Conservation (phyloP, 2,797 vertebrate species). For the Limosa lapponica region DNA sequence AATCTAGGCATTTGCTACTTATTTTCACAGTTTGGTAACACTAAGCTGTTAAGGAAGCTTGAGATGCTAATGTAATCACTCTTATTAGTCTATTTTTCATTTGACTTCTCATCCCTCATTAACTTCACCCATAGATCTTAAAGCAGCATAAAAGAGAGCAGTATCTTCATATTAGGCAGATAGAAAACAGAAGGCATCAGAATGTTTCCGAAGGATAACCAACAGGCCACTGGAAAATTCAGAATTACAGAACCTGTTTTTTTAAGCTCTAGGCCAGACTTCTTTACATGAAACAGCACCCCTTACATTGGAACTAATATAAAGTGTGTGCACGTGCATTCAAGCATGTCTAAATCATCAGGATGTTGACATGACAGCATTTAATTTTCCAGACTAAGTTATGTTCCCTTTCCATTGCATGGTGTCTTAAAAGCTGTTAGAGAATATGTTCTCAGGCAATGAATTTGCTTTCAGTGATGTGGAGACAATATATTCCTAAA, state of each 20-base stretch:
- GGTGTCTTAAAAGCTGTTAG: not conserved
- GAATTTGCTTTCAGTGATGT: not conserved
- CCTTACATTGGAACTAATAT: not conserved
- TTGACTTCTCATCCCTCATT: not conserved
- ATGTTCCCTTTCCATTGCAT: slow-evolving; percentile 13
- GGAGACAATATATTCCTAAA: not conserved
- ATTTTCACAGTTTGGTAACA: not conserved
- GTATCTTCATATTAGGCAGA: not conserved
- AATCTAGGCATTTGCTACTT: not conserved
- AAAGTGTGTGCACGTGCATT: not conserved
- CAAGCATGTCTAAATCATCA: not conserved
- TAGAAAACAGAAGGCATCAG: slow-evolving; percentile 26
- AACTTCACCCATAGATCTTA: not conserved
- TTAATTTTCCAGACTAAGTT: slow-evolving; percentile 35
- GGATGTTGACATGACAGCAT: slow-evolving; percentile 6
- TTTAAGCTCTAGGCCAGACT: not conserved
- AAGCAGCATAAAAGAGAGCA: not conserved
- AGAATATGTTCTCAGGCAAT: not conserved
- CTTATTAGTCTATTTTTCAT: not conserved
- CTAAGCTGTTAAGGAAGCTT: not conserved
- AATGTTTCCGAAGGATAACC: not conserved
- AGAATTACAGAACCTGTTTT: not conserved
- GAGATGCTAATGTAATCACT: not conserved
- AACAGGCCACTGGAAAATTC: slow-evolving; percentile 17
- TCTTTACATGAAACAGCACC: slow-evolving; percentile 2